These are phyloP conservation scores for Ceramica pisi DNA, from an alignment of 2,888 invertebrate species.

Conservation along the genomic window DNA sequence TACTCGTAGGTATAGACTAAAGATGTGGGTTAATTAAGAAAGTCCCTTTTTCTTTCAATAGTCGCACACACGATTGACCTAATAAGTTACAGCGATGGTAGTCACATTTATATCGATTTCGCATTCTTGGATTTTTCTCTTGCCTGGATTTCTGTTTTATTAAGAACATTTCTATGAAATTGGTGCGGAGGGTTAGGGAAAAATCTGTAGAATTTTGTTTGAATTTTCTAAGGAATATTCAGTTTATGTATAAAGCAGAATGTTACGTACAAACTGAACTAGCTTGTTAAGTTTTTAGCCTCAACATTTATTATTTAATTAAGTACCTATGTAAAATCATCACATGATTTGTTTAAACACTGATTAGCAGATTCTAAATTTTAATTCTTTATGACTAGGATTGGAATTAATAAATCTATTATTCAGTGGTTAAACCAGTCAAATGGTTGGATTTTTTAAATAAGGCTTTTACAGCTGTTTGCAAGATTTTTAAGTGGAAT, in stretches of 20 bases:
- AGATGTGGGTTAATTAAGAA: conserved; percentile 51
- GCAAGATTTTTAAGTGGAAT: too few species aligned
- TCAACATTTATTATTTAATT: too few species aligned
- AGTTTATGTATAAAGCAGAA: neutral
- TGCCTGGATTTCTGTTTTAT: conserved; percentile 3
- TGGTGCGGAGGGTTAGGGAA: neutral
- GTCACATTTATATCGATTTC: conserved; percentile 19
- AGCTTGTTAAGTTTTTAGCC: too few species aligned
- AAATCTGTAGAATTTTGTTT: neutral
- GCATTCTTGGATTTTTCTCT: neutral
- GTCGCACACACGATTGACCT: conserved; percentile 45
- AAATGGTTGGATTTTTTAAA: too few species aligned
- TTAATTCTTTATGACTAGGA: too few species aligned
- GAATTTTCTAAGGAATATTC: neutral
- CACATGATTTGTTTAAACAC: too few species aligned
- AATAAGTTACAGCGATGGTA: conserved; percentile 37
- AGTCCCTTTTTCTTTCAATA: conserved; percentile 55
- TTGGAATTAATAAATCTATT: too few species aligned
- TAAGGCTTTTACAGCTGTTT: too few species aligned
- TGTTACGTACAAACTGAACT: too few species aligned
- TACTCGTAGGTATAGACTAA: conserved; percentile 13
- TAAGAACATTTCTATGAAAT: neutral
- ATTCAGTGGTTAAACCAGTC: too few species aligned
- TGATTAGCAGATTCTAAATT: too few species aligned
- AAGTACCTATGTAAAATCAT: too few species aligned